phyloP scores from a whole-genome alignment of 2,113 vertebrate species.

The Tachycineta bicolor region DNA sequence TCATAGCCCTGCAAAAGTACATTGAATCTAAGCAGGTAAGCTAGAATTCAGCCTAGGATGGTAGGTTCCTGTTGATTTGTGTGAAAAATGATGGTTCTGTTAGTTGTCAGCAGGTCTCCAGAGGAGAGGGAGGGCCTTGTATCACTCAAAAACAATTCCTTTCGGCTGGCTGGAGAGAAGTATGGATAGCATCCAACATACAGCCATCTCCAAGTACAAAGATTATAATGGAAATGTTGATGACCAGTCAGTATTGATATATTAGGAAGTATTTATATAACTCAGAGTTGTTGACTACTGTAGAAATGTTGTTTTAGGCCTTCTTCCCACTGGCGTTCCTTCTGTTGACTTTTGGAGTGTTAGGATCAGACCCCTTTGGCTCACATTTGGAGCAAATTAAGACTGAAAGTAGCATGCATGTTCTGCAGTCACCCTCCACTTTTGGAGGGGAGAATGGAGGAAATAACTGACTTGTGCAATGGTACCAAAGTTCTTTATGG shows the following conservation, averaged over 20 bases:
- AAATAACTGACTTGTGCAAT: not conserved
- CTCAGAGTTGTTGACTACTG: conserved; percentile 16
- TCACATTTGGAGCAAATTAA: not conserved
- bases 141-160: not conserved
- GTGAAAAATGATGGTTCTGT: not conserved
- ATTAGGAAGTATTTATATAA: not conserved
- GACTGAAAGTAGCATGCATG: not conserved
- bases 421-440: not conserved
- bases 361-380: conserved; percentile 6
- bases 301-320: conserved; percentile 10
- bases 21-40: not conserved
- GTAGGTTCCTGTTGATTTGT: not conserved
- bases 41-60: not conserved
- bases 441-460: not conserved
- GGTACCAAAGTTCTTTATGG: not conserved
- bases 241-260: not conserved
- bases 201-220: not conserved
- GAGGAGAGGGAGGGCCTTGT: not conserved
- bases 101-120: not conserved
- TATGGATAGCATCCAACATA: not conserved
- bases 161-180: not conserved
- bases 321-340: not conserved
- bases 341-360: not conserved
- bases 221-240: not conserved
- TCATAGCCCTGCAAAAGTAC: not conserved